phyloP scores from a whole-genome alignment of 2,888 invertebrate species.

The Ectobius pallidus region DNA sequence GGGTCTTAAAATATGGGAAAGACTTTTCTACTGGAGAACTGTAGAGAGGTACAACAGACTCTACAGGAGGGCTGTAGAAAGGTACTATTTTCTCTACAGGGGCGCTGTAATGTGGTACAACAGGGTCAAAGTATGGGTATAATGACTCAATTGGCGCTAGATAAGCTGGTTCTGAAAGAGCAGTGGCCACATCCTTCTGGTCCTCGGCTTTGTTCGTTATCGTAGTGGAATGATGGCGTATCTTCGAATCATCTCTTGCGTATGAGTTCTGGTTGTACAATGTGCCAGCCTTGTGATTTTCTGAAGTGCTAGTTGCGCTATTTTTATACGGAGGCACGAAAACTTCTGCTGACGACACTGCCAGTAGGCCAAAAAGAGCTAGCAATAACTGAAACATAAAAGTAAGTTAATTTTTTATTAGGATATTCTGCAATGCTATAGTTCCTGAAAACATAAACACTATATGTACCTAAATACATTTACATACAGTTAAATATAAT shows the following conservation, averaged over 20 bases:
- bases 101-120: background rate
- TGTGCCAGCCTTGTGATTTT: background rate
- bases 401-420: background rate
- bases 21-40: too few relatives aligned
- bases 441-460: too few relatives aligned
- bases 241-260: background rate
- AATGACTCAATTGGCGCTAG: background rate
- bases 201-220: background rate
- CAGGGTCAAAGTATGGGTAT: background rate
- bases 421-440: too few relatives aligned
- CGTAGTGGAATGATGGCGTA: background rate
- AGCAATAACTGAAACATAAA: background rate
- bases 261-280: background rate
- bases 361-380: background rate
- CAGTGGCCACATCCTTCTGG: background rate
- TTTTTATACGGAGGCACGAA: background rate
- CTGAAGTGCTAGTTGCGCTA: background rate
- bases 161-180: background rate
- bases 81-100: background rate
- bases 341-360: background rate
- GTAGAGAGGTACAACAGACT: too few relatives aligned
- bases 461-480: too few relatives aligned
- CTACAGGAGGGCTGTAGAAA: too few relatives aligned
- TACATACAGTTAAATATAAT: too few relatives aligned
- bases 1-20: too few relatives aligned